Evolutionary conservation across 2,797 vertebrate species (phyloP).

Genomic region (Garrulus glandarius): DNA sequence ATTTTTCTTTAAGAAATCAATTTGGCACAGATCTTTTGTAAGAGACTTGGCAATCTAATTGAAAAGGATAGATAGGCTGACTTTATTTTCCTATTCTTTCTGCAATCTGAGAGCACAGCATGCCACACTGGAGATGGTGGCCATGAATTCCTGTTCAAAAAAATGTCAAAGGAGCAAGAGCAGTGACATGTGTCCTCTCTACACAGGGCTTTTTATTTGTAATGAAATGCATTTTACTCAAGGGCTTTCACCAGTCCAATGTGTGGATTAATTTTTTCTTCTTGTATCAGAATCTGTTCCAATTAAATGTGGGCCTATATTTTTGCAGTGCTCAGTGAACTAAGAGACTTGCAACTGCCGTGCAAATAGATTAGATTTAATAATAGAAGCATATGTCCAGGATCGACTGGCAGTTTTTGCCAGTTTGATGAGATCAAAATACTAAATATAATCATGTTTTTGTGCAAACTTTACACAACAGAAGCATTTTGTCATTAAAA

Average conservation of each 20-base stretch:
- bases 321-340: constrained; percentile 11
- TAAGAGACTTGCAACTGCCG: not conserved
- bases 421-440: constrained; percentile 25
- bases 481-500: constrained; percentile 58
- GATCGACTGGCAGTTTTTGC: not conserved
- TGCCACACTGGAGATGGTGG: not conserved
- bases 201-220: not conserved
- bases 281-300: not conserved
- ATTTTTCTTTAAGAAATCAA: not conserved
- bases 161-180: not conserved
- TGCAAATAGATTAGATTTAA: constrained; percentile 29
- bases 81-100: not conserved
- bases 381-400: constrained; percentile 14
- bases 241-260: not conserved
- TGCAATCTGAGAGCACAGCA: not conserved
- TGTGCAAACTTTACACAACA: constrained; percentile 38
- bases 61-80: not conserved
- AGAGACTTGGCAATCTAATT: not conserved
- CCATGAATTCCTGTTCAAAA: not conserved
- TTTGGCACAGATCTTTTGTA: not conserved
- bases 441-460: constrained; percentile 45
- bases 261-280: constrained; percentile 14
- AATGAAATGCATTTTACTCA: not conserved
- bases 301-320: not conserved
- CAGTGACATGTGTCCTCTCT: not conserved